A percentile compares a stretch with the other conserved stretches of the same genome.
Evolutionary conservation across 2,888 invertebrate genomes (phyloP).

Genomic region (Empis livida): DNA sequence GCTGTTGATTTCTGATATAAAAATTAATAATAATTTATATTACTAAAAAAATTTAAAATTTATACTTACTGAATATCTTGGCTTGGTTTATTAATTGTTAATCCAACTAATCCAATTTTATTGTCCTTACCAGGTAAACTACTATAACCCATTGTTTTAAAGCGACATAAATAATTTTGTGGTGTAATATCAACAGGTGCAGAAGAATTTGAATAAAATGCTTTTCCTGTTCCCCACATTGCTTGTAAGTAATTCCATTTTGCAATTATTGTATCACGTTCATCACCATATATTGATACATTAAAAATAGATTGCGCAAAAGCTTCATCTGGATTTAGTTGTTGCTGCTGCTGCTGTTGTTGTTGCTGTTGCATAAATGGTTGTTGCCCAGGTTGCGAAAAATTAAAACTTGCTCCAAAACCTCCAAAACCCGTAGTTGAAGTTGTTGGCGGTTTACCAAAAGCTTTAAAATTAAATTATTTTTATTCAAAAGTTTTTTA

Average conservation of each 20-base stretch:
- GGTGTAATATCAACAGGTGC: constrained; percentile 68
- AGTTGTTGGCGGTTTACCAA: constrained; percentile 30
- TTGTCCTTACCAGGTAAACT: constrained; percentile 75
- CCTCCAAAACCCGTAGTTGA: constrained; percentile 38
- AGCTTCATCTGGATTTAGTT: constrained; percentile 51
- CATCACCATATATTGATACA: constrained; percentile 83
- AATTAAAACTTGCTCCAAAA: constrained; percentile 36
- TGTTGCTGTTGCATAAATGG: constrained; percentile 22
- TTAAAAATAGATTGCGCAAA: constrained; percentile 62
- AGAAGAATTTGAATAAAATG: constrained; percentile 63
- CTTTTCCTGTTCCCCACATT: constrained; percentile 48
- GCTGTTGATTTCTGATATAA: constrained; percentile 50
- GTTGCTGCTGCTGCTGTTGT: constrained; percentile 39
- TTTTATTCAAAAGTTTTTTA: neutral
- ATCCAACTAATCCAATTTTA: constrained; percentile 78
- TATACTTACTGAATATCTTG: constrained; percentile 39
- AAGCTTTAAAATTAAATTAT: constrained; percentile 17
- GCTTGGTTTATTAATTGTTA: constrained; percentile 73
- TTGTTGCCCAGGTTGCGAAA: constrained; percentile 28
- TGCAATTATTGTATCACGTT: constrained; percentile 83
- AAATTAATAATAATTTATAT: neutral
- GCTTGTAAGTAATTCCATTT: constrained; percentile 87
- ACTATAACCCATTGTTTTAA: constrained; percentile 91
- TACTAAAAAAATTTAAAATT: neutral
- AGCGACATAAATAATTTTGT: constrained; percentile 82